These are phyloP conservation scores for Zaprionus lineosus DNA, from an alignment of 2,888 invertebrate genomes.

Conservation along the genomic window DNA sequence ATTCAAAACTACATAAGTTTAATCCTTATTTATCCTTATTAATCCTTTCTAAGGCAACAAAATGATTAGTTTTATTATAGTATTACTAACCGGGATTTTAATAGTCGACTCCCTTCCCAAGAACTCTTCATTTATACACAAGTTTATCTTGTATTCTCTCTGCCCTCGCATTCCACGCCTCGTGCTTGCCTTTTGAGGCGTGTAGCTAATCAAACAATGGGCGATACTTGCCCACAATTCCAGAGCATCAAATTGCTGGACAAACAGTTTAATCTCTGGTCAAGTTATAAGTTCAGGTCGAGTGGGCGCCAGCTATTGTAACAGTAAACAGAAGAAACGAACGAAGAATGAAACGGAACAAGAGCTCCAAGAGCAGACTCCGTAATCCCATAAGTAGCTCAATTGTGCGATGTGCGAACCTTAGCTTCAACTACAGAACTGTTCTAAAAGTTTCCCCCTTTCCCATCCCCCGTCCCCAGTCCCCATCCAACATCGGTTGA, in stretches of 20 bases:
- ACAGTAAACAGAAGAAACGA: constrained; percentile 6
- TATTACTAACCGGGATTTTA: too few relatives aligned
- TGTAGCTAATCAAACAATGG: neutral
- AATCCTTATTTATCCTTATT: too few relatives aligned
- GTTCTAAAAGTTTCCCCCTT: constrained; percentile 22
- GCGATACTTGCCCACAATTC: constrained; percentile 7
- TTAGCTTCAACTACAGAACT: constrained; percentile 27
- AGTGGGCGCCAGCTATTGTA: constrained; percentile 21
- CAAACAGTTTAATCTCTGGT: constrained; percentile 56
- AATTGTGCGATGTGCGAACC: constrained; percentile 54
- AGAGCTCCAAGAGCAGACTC: constrained; percentile 20
- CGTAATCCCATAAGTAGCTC: constrained; percentile 66
- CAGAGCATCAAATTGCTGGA: constrained; percentile 43
- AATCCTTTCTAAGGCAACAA: too few relatives aligned
- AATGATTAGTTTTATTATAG: too few relatives aligned
- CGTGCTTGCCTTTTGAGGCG: neutral
- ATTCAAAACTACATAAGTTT: too few relatives aligned
- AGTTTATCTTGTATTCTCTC: neutral
- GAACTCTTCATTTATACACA: too few relatives aligned
- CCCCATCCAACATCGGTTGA: too few relatives aligned
- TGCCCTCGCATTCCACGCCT: neutral
- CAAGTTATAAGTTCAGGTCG: constrained; percentile 50
- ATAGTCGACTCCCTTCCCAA: too few relatives aligned
- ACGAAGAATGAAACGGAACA: constrained; percentile 9
- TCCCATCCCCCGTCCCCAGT: neutral